Base-by-base conservation (phyloP, 2,113 vertebrate genomes). In the Pomatostomus ruficeps region DNA sequence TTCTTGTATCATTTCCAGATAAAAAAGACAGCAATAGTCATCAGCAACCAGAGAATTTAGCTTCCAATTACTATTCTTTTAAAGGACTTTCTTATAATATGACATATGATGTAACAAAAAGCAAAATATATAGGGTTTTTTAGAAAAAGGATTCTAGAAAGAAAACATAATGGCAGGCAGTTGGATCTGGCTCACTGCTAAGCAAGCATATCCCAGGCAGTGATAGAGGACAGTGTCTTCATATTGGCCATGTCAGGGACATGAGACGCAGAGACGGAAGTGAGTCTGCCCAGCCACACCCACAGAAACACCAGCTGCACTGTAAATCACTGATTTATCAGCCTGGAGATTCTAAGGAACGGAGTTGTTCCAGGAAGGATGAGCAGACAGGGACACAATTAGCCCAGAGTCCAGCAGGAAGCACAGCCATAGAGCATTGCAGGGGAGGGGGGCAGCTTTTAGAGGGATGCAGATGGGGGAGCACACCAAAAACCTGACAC, bases 231-330 rank as follows among this genome's bases (percentile, higher is more conserved):
- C 33, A 25, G 26, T 18, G 42, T 38, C 22, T 57, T 81, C 5
- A 2, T 33, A 4, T 12, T 3, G 1, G 31, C 46, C 38, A 17
- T 3, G 4, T 75, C 63, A 31, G 0, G 3, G 36, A 18, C 38
- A 18, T 1, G 24, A 81, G 80, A 55, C 23, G 6, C 77, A 28
- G 6, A 43, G 46, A 46, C 15, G 68, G 84, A 79, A 57, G 29
- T 0, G 4, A 58, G 38, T 46, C 77, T 14, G 9, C 58, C 28
- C 11, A 4, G 28, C 31, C 15, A 2, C 24, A 52, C 49, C 29
- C 55, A 45, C 15, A 73, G 65, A 94, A 52, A 55, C 7, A 51
- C 12, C n/a, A 36, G 16, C 15, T 16, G 22, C 9, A 4, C 7
- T 49, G 54, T 40, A 63, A 63, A 88, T 38, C 22, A 15, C 29